phyloP scores from a whole-genome alignment of 2,113 vertebrate species.

The Poicephalus meyeri region DNA sequence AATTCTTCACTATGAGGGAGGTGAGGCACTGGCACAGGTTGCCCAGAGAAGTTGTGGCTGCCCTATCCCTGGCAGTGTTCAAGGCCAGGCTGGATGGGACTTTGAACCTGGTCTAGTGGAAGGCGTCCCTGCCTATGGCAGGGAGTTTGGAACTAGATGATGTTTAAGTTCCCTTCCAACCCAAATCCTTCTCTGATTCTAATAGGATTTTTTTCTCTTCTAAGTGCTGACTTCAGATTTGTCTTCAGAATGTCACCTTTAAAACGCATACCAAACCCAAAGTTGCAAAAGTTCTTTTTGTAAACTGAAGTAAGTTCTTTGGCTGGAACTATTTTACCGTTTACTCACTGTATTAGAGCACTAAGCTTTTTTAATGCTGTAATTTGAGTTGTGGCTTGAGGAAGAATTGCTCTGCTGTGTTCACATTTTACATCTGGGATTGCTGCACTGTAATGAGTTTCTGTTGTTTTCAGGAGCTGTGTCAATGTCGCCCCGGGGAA shows the following conservation, averaged over 20 bases:
- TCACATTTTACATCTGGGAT: background rate
- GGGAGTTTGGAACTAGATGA: background rate
- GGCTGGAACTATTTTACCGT: background rate
- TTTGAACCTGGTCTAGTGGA: background rate
- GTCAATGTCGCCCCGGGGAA: slow-evolving; percentile 94
- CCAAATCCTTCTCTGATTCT: background rate
- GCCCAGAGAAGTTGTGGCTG: background rate
- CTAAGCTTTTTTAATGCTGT: background rate
- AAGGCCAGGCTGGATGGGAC: background rate
- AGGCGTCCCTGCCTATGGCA: background rate
- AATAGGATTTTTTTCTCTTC: background rate
- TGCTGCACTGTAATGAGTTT: background rate
- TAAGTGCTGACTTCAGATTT: background rate
- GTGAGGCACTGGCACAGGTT: background rate
- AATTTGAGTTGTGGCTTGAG: background rate
- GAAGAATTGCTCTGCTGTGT: background rate
- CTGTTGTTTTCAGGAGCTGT: slow-evolving; percentile 86
- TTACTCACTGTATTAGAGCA: background rate
- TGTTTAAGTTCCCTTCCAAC: background rate
- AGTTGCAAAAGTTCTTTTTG: background rate
- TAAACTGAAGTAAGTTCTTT: background rate
- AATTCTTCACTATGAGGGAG: no score
- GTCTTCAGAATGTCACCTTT: background rate
- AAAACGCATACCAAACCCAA: background rate
- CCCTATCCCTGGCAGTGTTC: background rate